Evolutionary conservation across 2,888 invertebrate species (phyloP).

Genomic region (Pelosia muscerda): DNA sequence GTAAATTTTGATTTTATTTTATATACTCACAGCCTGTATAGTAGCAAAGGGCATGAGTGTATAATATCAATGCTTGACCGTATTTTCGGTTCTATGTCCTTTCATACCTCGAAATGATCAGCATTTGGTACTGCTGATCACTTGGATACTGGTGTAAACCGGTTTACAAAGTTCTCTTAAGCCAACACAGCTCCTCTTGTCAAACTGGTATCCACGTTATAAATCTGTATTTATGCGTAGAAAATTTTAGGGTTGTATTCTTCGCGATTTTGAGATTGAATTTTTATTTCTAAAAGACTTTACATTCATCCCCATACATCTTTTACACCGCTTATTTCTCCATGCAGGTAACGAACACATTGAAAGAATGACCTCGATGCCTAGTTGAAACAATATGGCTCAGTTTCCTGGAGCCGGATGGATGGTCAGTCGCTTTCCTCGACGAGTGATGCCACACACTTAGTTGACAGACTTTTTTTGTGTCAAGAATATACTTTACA

Average conservation of each 20-base stretch:
- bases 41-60: background rate
- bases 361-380: slow-evolving; percentile 18
- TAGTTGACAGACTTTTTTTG: background rate
- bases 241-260: no score
- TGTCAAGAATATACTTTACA: slow-evolving; percentile 1
- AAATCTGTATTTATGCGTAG: no score
- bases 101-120: no score
- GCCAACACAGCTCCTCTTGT: no score
- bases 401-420: slow-evolving; percentile 14
- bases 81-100: no score
- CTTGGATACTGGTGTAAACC: no score
- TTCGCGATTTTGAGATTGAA: no score
- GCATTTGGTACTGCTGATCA: no score
- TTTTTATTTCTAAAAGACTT: no score
- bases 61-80: background rate
- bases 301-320: background rate
- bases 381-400: slow-evolving; percentile 16
- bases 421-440: slow-evolving; percentile 13
- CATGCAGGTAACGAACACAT: slow-evolving; percentile 10
- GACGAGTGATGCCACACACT: background rate
- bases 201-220: no score
- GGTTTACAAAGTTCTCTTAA: no score
- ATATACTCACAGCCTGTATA: background rate
- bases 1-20: background rate
- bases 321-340: background rate